These are phyloP conservation scores for Drosophila fulvimacula DNA, from an alignment of 2,888 invertebrate genomes.

Conservation along the genomic window DNA sequence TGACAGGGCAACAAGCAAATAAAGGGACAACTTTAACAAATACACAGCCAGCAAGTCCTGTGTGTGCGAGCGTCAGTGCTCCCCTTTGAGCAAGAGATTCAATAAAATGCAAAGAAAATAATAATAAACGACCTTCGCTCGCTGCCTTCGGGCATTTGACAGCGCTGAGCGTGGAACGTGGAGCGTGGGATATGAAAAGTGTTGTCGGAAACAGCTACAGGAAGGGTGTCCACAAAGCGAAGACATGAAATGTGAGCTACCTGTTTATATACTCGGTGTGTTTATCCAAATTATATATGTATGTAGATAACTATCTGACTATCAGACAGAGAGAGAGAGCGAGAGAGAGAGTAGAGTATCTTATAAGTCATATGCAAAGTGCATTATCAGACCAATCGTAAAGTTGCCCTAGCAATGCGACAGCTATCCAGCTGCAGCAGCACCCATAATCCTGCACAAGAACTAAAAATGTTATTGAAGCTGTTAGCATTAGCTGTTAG, in stretches of 20 bases:
- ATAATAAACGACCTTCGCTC: slow-evolving; percentile 74
- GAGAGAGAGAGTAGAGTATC: background rate
- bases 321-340: background rate
- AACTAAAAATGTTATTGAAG: background rate
- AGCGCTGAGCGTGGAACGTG: slow-evolving; percentile 62
- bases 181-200: slow-evolving; percentile 67
- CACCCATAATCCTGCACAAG: background rate
- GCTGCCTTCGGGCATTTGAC: slow-evolving; percentile 43
- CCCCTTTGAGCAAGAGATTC: slow-evolving; percentile 37
- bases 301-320: background rate
- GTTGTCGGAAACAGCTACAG: slow-evolving; percentile 24
- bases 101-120: slow-evolving; percentile 75
- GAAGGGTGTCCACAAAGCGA: slow-evolving; percentile 1
- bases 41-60: slow-evolving; percentile 45
- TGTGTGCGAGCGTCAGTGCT: background rate
- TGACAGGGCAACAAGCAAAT: slow-evolving; percentile 51
- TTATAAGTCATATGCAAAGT: slow-evolving; percentile 30
- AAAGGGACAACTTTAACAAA: slow-evolving; percentile 70
- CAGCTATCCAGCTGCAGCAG: background rate
- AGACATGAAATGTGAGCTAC: slow-evolving; percentile 28
- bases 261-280: slow-evolving; percentile 5
- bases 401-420: background rate
- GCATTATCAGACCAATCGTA: slow-evolving; percentile 27
- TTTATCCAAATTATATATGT: background rate
- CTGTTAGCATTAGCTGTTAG: background rate